phyloP scores from a whole-genome alignment of 2,797 vertebrate species.

The Pogoniulus pusillus region DNA sequence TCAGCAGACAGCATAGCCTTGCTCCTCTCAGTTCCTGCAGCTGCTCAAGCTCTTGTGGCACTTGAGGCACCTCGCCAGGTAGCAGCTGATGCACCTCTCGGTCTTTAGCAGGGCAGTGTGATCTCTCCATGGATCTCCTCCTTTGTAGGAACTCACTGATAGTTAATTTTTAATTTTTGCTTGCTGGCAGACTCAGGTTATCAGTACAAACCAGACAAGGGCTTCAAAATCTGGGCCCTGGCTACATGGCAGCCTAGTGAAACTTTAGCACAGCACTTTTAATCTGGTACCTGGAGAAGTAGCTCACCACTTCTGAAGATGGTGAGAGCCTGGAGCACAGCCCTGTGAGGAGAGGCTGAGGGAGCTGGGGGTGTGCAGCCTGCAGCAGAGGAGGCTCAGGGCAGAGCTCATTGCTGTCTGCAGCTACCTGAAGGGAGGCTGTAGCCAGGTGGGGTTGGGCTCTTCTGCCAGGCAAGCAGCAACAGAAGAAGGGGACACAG shows the following conservation, averaged over 20 bases:
- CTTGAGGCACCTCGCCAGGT: not conserved
- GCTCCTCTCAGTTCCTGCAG: not conserved
- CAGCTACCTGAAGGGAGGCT: too few relatives aligned
- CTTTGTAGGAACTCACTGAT: not conserved
- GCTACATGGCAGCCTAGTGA: not conserved
- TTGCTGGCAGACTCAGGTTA: not conserved
- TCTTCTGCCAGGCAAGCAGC: too few relatives aligned
- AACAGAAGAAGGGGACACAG: too few relatives aligned
- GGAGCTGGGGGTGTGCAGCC: too few relatives aligned
- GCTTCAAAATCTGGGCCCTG: not conserved
- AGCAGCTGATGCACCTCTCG: not conserved
- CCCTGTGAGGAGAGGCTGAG: too few relatives aligned
- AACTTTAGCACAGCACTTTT: not conserved
- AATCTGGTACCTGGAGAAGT: not conserved
- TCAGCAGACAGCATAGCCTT: not conserved
- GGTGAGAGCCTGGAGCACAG: too few relatives aligned
- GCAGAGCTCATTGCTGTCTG: too few relatives aligned
- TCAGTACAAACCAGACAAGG: not conserved
- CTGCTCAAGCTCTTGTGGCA: fast-evolving
- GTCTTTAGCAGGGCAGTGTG: not conserved
- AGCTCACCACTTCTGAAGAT: not conserved
- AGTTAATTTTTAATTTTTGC: not conserved
- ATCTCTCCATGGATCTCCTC: not conserved
- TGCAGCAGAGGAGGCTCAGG: too few relatives aligned
- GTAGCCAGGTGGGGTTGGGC: too few relatives aligned